These are phyloP conservation scores for Danio jaintianensis DNA, from an alignment of 2,797 vertebrate genomes.

Conservation along the genomic window DNA sequence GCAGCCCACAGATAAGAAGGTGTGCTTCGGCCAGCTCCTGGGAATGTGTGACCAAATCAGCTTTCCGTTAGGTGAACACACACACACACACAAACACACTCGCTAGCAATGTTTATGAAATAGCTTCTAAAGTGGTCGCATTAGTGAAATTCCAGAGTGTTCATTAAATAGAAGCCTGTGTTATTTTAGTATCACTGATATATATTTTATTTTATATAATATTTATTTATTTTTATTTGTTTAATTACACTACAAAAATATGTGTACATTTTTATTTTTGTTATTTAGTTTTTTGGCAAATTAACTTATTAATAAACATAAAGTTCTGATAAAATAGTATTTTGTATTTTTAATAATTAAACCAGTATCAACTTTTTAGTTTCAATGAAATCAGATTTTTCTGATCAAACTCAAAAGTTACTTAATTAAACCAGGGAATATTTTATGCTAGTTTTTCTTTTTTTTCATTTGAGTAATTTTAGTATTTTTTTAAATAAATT, in stretches of 20 bases:
- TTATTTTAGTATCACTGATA: neutral
- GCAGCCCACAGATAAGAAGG: slow-evolving; percentile 77
- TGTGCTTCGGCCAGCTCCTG: slow-evolving; percentile 86
- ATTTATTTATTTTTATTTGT: too few relatives aligned
- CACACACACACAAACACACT: neutral
- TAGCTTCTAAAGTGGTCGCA: neutral
- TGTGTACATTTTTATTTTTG: too few relatives aligned
- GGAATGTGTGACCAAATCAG: slow-evolving; percentile 91
- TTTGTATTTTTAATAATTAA: neutral
- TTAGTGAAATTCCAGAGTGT: neutral
- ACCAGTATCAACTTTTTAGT: too few relatives aligned
- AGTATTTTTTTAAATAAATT: too few relatives aligned
- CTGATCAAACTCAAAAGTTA: too few relatives aligned
- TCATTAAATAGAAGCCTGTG: neutral
- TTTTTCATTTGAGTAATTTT: too few relatives aligned
- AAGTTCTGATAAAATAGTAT: neutral
- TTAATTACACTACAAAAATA: too few relatives aligned
- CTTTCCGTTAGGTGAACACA: slow-evolving; percentile 82
- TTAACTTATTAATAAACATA: too few relatives aligned
- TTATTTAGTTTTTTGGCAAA: too few relatives aligned
- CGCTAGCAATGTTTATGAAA: neutral
- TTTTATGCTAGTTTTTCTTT: too few relatives aligned
- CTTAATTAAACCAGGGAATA: too few relatives aligned
- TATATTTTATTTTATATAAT: neutral
- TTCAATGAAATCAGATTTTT: too few relatives aligned